Base-by-base conservation (phyloP, 2,888 invertebrate species). In the Heliconius cydno region DNA sequence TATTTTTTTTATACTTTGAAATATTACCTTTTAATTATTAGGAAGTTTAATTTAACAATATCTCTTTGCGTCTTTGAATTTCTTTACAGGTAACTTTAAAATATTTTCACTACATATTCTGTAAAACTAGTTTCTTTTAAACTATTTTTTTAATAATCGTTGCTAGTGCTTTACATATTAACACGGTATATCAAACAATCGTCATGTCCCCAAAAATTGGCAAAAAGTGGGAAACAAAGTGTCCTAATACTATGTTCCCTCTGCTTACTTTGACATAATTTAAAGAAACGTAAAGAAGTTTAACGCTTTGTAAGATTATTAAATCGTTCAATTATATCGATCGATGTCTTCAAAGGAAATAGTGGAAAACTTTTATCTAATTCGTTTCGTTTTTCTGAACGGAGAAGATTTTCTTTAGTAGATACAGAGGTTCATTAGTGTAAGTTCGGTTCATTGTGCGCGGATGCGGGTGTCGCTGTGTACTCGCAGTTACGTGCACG, bases 361-460 rank as follows among this genome's bases (percentile, higher is more conserved):
- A 65, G 19, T 60, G 25, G 70, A 73, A 75, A 66, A 57, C 68
- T 81, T 25, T 79, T 79, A 79, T 74, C 75, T 65, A 73, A 79
- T 76, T 52, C 66, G 71, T 75, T 67, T 79, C 82, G 82, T 81
- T 83, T 83, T 84, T 85, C 83, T 63, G 38, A 63, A 79, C 79
- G 76, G 79, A 63, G 80, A 83, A 82, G 80, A 85, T 85, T 83
- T 82, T 82, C 82, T 81, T 80, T 63, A 77, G 81, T 70, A 77
- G 76, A 79, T 80, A 81, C 79, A 77, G 81, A 83, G 82, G 82
- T 85, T 85, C 85, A 85, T 86, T 85, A 86, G 84, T 85, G 84
- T 80, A 84, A 85, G 84, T 86, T 85, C 81, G 82, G 84, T 81
- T 82, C 77, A 81, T 80, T 83, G 81, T 81, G 82, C 82, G 77